These are phyloP conservation scores for Acanthiza pusilla DNA, from an alignment of 2,797 vertebrate genomes.

Conservation along the genomic window DNA sequence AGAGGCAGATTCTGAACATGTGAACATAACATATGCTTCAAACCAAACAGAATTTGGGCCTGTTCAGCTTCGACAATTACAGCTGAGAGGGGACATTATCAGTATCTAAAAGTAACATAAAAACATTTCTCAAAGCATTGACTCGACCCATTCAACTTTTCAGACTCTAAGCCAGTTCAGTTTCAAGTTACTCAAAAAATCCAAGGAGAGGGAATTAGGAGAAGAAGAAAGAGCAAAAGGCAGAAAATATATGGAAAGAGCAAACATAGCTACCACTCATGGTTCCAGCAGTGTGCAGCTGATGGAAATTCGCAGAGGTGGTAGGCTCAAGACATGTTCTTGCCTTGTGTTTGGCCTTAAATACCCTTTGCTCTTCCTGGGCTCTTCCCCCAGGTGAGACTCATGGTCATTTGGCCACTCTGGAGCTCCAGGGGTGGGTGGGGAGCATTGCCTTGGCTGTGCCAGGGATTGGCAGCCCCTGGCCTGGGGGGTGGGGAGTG, in stretches of 20 bases:
- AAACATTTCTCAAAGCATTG: background rate
- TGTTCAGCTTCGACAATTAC: background rate
- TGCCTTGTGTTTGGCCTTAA: background rate
- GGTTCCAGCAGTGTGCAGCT: background rate
- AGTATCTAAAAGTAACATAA: background rate
- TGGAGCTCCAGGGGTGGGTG: background rate
- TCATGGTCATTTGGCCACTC: background rate
- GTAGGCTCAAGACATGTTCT: background rate
- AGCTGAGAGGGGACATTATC: background rate
- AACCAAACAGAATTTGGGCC: rapidly evolving
- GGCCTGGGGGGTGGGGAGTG: background rate
- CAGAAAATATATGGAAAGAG: background rate
- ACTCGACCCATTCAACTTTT: background rate
- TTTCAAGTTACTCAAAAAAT: background rate
- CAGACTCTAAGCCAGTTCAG: rapidly evolving
- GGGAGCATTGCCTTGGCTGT: background rate
- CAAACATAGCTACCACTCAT: background rate
- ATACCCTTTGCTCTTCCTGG: background rate
- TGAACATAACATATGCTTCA: background rate
- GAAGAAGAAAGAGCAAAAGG: background rate
- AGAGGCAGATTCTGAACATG: background rate
- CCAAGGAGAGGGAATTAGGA: background rate
- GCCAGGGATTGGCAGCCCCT: background rate
- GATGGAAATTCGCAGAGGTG: background rate
- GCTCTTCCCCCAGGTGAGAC: too few species aligned